Conservation (phyloP, 2,797 vertebrate species). For the Steatocranus sp. region DNA sequence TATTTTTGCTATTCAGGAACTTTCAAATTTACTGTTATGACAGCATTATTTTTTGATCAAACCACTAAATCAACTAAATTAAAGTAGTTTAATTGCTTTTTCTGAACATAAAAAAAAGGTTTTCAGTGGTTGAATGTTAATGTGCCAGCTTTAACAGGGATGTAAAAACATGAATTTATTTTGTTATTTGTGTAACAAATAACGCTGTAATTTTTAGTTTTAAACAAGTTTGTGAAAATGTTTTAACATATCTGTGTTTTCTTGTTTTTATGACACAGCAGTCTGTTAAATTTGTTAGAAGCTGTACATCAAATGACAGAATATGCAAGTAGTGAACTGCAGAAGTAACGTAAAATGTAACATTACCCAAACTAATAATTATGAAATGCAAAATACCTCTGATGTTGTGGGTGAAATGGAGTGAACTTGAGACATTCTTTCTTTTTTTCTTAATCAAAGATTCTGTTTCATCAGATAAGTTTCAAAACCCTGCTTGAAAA, state of each 20-base stretch:
- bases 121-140: not conserved
- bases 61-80: not conserved
- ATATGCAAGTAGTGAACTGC: not conserved
- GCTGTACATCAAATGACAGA: not conserved
- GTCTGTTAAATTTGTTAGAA: not conserved
- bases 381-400: not conserved
- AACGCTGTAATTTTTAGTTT: fast-evolving
- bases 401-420: not conserved
- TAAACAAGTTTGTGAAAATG: not conserved
- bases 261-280: not conserved
- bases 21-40: not conserved
- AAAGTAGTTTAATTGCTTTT: not conserved
- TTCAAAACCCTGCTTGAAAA: not conserved
- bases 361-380: not conserved
- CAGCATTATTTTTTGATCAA: not conserved
- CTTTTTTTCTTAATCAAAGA: not conserved
- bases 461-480: not conserved
- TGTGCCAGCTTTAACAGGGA: not conserved
- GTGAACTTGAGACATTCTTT: not conserved
- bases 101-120: not conserved
- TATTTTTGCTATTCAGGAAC: not conserved
- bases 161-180: not conserved
- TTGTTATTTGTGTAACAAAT: not conserved
- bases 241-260: not conserved
- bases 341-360: not conserved